These are phyloP conservation scores for Pseudotriccus pelzelni DNA, from an alignment of 2,797 vertebrate species.

Conservation along the genomic window DNA sequence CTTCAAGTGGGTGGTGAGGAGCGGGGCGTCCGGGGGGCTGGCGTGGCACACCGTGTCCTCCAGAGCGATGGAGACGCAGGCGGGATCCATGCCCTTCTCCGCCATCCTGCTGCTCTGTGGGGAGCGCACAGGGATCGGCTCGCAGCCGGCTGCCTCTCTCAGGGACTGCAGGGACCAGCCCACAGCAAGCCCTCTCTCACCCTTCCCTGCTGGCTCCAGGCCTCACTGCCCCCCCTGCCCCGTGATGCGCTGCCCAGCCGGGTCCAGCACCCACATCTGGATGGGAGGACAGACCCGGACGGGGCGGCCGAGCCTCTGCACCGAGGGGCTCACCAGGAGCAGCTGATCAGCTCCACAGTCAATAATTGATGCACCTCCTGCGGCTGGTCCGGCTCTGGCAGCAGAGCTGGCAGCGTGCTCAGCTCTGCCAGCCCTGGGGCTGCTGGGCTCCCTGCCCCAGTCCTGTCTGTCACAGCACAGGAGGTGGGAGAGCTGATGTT, in stretches of 20 bases:
- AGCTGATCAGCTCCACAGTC: background rate
- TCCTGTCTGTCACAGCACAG: background rate
- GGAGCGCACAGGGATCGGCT: background rate
- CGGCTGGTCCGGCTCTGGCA: background rate
- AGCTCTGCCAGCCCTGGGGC: background rate
- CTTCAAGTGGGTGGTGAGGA: constrained; percentile 92
- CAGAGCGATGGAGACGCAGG: constrained; percentile 85
- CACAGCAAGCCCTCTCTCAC: background rate
- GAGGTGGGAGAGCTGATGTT: background rate
- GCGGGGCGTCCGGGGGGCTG: constrained; percentile 81
- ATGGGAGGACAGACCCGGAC: background rate
- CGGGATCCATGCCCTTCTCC: constrained; percentile 85
- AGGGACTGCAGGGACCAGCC: background rate
- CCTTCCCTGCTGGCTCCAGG: background rate
- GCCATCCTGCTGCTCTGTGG: constrained; percentile 85
- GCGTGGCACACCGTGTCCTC: constrained; percentile 86
- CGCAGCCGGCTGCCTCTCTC: background rate
- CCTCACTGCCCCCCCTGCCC: background rate
- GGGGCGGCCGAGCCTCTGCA: background rate
- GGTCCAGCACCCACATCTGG: background rate
- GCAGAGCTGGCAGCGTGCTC: background rate
- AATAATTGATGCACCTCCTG: background rate
- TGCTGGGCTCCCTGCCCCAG: background rate
- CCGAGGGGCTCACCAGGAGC: background rate
- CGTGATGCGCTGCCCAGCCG: background rate